phyloP scores from a whole-genome alignment of 2,113 vertebrate species.

The Enhydra lutris region DNA sequence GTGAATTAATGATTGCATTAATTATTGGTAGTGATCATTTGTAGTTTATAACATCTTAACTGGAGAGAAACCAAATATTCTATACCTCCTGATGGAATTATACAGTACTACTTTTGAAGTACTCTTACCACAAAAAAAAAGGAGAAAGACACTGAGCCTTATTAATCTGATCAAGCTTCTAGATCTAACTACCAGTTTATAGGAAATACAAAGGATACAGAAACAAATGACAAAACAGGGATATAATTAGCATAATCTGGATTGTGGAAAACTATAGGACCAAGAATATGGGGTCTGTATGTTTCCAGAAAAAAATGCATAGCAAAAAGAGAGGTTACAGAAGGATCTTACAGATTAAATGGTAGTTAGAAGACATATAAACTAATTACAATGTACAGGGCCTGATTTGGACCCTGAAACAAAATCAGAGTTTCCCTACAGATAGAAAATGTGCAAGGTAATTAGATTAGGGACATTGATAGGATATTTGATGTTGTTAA shows the following conservation, averaged over 20 bases:
- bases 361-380: background rate
- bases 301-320: background rate
- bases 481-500: background rate
- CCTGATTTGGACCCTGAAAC: background rate
- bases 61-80: background rate
- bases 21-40: background rate
- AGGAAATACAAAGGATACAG: background rate
- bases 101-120: background rate
- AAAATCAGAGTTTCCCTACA: background rate
- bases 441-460: background rate
- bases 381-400: background rate
- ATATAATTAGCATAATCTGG: conserved; percentile 21
- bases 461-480: background rate
- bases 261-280: background rate
- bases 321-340: background rate
- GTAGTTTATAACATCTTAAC: background rate
- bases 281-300: background rate
- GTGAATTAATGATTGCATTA: background rate
- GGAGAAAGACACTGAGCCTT: background rate
- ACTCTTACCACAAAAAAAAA: background rate
- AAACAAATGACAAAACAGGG: background rate
- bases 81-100: background rate
- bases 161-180: background rate
- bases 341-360: background rate
- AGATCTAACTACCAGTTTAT: background rate